A percentile compares a stretch with the other conserved stretches of the same genome.
Conservation (phyloP, 2,113 vertebrate species). For the Channa argus region DNA sequence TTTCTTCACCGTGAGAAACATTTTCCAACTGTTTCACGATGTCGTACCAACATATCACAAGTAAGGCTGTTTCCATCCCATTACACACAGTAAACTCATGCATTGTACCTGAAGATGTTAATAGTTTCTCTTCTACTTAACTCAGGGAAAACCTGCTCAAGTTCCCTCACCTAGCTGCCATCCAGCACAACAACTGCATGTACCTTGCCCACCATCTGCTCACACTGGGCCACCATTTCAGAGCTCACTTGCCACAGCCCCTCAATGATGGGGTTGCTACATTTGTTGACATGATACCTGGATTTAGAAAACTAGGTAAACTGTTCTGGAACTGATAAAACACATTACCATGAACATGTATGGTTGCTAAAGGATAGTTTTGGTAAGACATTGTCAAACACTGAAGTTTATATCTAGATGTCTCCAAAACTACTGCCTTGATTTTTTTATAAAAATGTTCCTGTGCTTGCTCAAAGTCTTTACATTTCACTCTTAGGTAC, state of each 20-base stretch:
- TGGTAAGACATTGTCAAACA: too few relatives aligned
- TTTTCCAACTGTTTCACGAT: slow-evolving; percentile 97
- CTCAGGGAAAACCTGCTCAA: slow-evolving; percentile 94
- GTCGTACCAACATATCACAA: slow-evolving; percentile 97
- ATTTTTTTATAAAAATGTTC: not conserved
- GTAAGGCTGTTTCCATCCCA: slow-evolving; percentile 78
- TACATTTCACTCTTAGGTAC: slow-evolving; percentile 76
- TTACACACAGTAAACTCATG: rapidly evolving
- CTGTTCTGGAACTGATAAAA: too few relatives aligned
- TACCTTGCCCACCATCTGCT: slow-evolving; percentile 95
- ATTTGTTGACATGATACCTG: slow-evolving; percentile 95
- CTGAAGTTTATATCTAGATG: not conserved
- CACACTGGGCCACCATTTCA: slow-evolving; percentile 95
- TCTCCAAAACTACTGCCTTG: not conserved
- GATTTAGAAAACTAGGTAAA: slow-evolving; percentile 92
- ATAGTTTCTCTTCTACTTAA: not conserved
- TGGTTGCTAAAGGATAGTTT: not conserved
- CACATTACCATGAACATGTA: not conserved
- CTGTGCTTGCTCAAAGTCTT: not conserved
- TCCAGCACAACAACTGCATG: slow-evolving; percentile 99
- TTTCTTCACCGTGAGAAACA: slow-evolving; percentile 93
- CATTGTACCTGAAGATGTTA: not conserved
- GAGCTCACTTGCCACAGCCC: slow-evolving; percentile 80
- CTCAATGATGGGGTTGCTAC: slow-evolving; percentile 87
- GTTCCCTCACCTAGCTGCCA: slow-evolving; percentile 94